phyloP scores from a whole-genome alignment of 2,797 vertebrate species.

The Ispidina lecontei region DNA sequence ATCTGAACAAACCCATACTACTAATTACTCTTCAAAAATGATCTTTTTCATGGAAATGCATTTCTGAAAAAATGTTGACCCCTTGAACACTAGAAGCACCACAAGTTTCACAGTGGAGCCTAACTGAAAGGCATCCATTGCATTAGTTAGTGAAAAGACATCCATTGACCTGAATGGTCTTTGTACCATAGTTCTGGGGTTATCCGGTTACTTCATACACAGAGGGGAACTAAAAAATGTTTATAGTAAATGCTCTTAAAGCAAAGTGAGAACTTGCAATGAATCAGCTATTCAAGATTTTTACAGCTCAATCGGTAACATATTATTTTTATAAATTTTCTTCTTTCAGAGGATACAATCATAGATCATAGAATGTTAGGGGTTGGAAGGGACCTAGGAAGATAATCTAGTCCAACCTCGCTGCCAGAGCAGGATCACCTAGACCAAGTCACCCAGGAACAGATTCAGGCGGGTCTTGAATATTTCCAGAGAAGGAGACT shows the following conservation, averaged over 20 bases:
- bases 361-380: too few relatives aligned
- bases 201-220: neutral
- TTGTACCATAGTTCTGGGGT: neutral
- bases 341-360: neutral
- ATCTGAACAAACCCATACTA: neutral
- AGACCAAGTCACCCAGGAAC: too few relatives aligned
- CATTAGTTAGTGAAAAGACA: neutral
- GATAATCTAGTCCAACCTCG: too few relatives aligned
- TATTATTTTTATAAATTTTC: neutral
- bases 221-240: neutral
- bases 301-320: neutral
- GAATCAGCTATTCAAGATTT: neutral
- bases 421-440: too few relatives aligned
- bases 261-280: neutral
- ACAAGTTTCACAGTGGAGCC: neutral
- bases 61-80: conserved; percentile 5
- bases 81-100: neutral
- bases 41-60: conserved; percentile 6
- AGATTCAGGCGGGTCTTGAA: too few relatives aligned
- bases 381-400: too few relatives aligned
- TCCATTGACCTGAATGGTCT: neutral
- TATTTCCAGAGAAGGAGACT: too few relatives aligned
- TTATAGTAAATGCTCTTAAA: neutral
- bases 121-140: neutral
- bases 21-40: neutral